These are phyloP conservation scores for Schizaphis graminum DNA, from an alignment of 2,888 invertebrate species.

Conservation along the genomic window DNA sequence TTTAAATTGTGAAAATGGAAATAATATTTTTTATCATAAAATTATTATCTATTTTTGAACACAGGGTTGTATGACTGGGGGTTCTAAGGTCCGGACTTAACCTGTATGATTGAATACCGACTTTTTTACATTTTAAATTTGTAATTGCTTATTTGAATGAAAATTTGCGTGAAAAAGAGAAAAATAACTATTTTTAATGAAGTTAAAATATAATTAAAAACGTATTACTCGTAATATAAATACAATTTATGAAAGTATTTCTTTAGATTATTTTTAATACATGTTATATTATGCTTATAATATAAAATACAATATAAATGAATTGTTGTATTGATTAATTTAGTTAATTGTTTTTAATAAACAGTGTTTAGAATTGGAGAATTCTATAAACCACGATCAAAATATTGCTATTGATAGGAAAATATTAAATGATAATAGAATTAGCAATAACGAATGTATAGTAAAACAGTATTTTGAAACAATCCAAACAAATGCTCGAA, in stretches of 20 bases:
- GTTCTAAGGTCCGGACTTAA: no score
- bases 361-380: constrained; percentile 1
- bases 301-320: background rate
- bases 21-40: background rate
- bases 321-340: background rate
- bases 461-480: background rate
- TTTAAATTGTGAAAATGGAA: background rate
- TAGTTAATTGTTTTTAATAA: background rate
- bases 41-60: background rate
- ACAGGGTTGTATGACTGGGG: no score
- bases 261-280: background rate
- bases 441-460: background rate
- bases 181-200: background rate
- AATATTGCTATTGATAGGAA: background rate
- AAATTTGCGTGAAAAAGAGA: background rate
- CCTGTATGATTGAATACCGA: background rate
- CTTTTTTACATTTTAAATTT: background rate
- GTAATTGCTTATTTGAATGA: background rate
- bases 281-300: background rate
- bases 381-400: no score
- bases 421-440: background rate
- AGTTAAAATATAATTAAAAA: background rate
- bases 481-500: background rate
- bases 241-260: background rate
- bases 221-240: no score